phyloP scores from a whole-genome alignment of 1,140 invertebrate species.

The Brevipalpus yothersi region DNA sequence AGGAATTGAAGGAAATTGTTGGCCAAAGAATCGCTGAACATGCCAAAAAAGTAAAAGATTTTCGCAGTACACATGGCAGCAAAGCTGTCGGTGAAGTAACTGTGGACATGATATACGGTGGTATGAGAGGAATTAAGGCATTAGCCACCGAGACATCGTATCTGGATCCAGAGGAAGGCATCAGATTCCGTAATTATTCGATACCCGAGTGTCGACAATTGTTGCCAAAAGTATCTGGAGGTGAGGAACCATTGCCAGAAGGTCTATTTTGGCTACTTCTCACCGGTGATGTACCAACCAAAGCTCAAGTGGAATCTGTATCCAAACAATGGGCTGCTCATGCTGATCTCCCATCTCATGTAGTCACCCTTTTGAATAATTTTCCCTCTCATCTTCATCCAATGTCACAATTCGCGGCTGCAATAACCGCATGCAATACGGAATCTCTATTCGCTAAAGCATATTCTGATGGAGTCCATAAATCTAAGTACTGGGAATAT shows the following conservation, averaged over 20 bases:
- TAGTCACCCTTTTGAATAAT: conserved; percentile 80
- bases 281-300: conserved; percentile 29
- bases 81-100: conserved; percentile 83
- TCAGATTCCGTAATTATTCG: conserved; percentile 31
- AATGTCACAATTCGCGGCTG: conserved; percentile 33
- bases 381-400: conserved; percentile 60
- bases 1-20: conserved; percentile 61
- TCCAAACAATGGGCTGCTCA: conserved; percentile 76
- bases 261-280: conserved; percentile 32
- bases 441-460: conserved; percentile 34
- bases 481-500: conserved; percentile 30
- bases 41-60: conserved; percentile 66
- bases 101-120: conserved; percentile 41
- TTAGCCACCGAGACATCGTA: conserved; percentile 34
- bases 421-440: conserved; percentile 30
- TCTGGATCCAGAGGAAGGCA: conserved; percentile 32
- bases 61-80: conserved; percentile 60
- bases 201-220: conserved; percentile 31
- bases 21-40: conserved; percentile 64
- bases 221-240: conserved; percentile 26
- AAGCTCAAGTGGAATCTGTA: conserved; percentile 33
- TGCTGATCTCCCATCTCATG: conserved; percentile 67
- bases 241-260: conserved; percentile 30
- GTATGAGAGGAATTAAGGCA: conserved; percentile 31
- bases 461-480: conserved; percentile 28